Base-by-base conservation (phyloP, 2,113 vertebrate genomes). In the Heptranchias perlo region DNA sequence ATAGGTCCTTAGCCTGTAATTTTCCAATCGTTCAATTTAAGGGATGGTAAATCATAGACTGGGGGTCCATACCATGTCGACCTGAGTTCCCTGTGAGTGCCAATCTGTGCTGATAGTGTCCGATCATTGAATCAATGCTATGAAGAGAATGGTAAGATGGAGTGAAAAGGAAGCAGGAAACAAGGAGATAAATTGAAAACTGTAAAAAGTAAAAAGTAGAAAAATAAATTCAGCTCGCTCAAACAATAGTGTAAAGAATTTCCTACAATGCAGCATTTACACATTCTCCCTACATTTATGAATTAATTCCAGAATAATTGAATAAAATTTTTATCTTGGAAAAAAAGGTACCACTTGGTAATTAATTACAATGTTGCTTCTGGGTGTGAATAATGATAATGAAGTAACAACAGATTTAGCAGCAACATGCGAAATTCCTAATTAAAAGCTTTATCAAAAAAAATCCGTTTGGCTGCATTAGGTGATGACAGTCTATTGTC, bases 401-500 rank as follows among this genome's bases (percentile, higher is more conserved):
- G 47, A 89, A 89, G 86, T 89, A 89, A 89, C 49, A 89, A 91
- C 54, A n/a, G 54, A 91, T n/a, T 61, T 91, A n/a, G 87, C 31
- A 91, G 52, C 28, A 91, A n/a, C 35, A 16, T 58, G 87, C 52
- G 61, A 58, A 13, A 61, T 91, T 91, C 4, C 11, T 91, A 35
- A 91, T 91, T 61, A 16, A 91, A 58, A 61, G 52, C 54, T 54
- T 35, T 23, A n/a, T 62, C n/a, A 62, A 4, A 39, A 10, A 8
- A n/a, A 62, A 62, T 39, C 4, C 14, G 28, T 62, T 61, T 91
- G 87, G 54, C 54, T n/a, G 54, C 52, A 91, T 18, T 21, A 61
- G 35, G 35, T 39, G 35, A 62, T 39, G 62, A 62, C 54, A 61
- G 58, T 61, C 89, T 39, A 18, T 93, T 39, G 35, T 93, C 35